Conservation (phyloP, 1,140 invertebrate species). For the Formica selysi region DNA sequence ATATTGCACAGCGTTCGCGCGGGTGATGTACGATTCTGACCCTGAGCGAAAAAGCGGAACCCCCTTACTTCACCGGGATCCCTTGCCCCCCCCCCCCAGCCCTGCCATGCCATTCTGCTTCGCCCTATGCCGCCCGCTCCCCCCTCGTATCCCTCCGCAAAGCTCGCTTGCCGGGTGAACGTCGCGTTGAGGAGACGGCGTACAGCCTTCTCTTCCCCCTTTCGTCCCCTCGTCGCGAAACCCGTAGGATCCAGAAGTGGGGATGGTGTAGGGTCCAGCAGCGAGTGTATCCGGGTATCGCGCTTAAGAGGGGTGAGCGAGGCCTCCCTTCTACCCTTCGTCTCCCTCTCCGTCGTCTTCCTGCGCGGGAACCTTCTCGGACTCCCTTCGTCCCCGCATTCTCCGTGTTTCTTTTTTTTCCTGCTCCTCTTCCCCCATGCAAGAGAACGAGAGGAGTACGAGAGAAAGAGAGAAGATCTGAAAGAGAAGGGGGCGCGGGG, state of each 20-base stretch:
- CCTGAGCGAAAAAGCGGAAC: conserved; percentile 82
- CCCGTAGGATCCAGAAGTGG: conserved; percentile 72
- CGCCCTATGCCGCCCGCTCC: conserved; percentile 36
- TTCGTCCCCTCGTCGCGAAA: conserved; percentile 2
- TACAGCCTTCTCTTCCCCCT: conserved; percentile 43
- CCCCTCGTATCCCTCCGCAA: conserved; percentile 25
- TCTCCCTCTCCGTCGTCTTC: conserved; percentile 50
- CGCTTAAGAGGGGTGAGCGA: conserved; percentile 52
- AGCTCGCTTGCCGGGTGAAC: conserved; percentile 59
- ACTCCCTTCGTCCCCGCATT: conserved; percentile 49
- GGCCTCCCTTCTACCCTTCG: conserved; percentile 40
- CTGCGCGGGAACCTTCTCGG: conserved; percentile 60
- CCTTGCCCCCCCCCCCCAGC: conserved; percentile 19
- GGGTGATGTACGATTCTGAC: conserved; percentile 85
- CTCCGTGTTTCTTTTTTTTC: conserved; percentile 59
- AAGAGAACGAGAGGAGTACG: conserved; percentile 3
- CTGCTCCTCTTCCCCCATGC: conserved; percentile 66
- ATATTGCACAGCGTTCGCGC: conserved; percentile 65
- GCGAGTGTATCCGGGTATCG: conserved; percentile 82
- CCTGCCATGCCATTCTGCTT: neutral
- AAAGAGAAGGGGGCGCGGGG: conserved; percentile 22
- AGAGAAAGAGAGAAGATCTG: conserved; percentile 63
- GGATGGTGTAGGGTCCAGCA: conserved; percentile 79
- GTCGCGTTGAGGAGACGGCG: conserved; percentile 49
- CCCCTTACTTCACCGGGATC: conserved; percentile 50